Evolutionary conservation across 2,888 invertebrate genomes (phyloP).

Genomic region (Xestobium rufovillosum): DNA sequence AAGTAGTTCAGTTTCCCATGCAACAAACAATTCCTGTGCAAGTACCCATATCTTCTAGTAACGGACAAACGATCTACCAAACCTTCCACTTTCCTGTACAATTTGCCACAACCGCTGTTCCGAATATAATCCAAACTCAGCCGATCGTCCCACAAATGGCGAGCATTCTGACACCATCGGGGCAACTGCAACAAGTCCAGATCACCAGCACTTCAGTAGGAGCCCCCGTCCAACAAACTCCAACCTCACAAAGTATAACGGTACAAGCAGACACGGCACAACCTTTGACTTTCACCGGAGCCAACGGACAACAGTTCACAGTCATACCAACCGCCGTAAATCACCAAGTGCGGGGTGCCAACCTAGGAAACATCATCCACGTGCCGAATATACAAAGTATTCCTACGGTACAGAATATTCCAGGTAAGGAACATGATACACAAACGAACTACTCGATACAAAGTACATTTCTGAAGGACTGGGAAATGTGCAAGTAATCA

Average conservation of each 20-base stretch:
- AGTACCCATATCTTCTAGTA: slow-evolving; percentile 73
- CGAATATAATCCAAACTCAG: slow-evolving; percentile 49
- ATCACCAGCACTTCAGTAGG: slow-evolving; percentile 37
- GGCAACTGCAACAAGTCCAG: slow-evolving; percentile 72
- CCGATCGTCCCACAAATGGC: slow-evolving; percentile 67
- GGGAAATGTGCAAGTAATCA: slow-evolving; percentile 76
- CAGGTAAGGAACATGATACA: slow-evolving; percentile 35
- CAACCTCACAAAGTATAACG: slow-evolving; percentile 39
- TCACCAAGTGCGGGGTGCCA: slow-evolving; percentile 38
- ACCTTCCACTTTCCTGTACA: slow-evolving; percentile 92
- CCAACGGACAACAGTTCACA: slow-evolving; percentile 74
- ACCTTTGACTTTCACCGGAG: slow-evolving; percentile 65
- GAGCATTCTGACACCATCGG: slow-evolving; percentile 65
- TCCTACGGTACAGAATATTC: slow-evolving; percentile 61
- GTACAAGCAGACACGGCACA: slow-evolving; percentile 45
- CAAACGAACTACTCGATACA: no score
- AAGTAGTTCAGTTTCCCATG: slow-evolving; percentile 56
- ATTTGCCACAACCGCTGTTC: slow-evolving; percentile 56
- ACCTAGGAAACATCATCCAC: slow-evolving; percentile 43
- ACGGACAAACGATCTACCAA: slow-evolving; percentile 92
- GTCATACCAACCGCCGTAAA: slow-evolving; percentile 65
- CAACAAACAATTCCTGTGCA: slow-evolving; percentile 83
- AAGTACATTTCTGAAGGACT: slow-evolving; percentile 52
- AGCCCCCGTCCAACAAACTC: slow-evolving; percentile 35
- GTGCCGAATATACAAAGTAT: slow-evolving; percentile 58